phyloP scores from a whole-genome alignment of 2,888 invertebrate species.

The Anarsia innoxiella region DNA sequence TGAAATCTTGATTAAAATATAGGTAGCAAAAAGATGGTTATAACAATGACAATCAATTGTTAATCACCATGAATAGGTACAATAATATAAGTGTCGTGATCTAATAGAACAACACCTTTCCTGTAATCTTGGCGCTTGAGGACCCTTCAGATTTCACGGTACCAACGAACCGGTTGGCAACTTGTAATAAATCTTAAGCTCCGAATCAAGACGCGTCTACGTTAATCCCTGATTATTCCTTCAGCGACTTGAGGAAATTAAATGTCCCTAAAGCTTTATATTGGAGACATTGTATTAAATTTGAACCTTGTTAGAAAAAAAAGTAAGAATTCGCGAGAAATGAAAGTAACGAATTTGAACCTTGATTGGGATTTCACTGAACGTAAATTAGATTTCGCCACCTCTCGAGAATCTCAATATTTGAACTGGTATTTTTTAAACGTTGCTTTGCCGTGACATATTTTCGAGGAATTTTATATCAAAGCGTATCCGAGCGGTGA shows the following conservation, averaged over 20 bases:
- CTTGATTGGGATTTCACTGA: slow-evolving; percentile 11
- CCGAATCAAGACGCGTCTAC: slow-evolving; percentile 3
- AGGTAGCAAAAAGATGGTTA: too few relatives aligned
- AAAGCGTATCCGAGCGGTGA: neutral
- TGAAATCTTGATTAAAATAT: too few relatives aligned
- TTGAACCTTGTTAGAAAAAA: slow-evolving; percentile 6
- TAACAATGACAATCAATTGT: too few relatives aligned
- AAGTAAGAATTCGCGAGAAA: slow-evolving; percentile 5
- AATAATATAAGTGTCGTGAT: too few relatives aligned
- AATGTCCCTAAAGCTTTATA: slow-evolving; percentile 4
- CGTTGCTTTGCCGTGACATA: too few relatives aligned
- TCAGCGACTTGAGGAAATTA: slow-evolving; percentile 6
- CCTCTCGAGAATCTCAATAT: slow-evolving; percentile 3
- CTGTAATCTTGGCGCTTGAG: too few relatives aligned
- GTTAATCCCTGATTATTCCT: slow-evolving; percentile 8
- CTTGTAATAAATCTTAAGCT: slow-evolving; percentile 3
- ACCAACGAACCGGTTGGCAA: neutral
- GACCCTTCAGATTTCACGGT: neutral
- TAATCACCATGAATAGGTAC: too few relatives aligned
- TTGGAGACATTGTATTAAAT: slow-evolving; percentile 3
- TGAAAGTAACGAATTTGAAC: slow-evolving; percentile 10
- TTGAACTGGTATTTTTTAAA: too few relatives aligned
- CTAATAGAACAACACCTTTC: too few relatives aligned
- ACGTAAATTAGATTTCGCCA: slow-evolving; percentile 10
- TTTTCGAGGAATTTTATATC: slow-evolving; percentile 6